Conservation (phyloP, 2,888 invertebrate genomes). For the Argyresthia goedartella region DNA sequence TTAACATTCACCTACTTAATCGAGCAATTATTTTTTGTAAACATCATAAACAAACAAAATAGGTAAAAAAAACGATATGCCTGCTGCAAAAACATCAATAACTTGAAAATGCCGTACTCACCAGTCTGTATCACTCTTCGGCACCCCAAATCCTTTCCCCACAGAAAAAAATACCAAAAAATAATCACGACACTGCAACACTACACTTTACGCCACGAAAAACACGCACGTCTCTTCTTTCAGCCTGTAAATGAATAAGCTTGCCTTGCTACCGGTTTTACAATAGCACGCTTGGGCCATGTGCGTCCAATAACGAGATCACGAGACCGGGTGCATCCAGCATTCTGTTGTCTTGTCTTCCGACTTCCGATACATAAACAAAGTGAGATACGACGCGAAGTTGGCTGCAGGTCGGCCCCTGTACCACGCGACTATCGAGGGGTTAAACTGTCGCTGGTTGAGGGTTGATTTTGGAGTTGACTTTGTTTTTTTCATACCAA, state of each 20-base stretch:
- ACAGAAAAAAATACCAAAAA: background rate
- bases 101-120: no score
- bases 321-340: slow-evolving; percentile 49
- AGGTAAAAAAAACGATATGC: no score
- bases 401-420: slow-evolving; percentile 38
- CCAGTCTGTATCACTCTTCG: no score
- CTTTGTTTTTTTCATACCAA: background rate
- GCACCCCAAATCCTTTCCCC: background rate
- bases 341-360: slow-evolving; percentile 54
- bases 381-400: slow-evolving; percentile 54
- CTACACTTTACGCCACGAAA: slow-evolving; percentile 29
- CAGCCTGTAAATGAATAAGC: no score
- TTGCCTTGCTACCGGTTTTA: no score
- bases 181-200: slow-evolving; percentile 28
- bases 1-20: no score
- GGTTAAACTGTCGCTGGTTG: background rate
- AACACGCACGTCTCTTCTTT: no score
- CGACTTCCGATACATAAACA: slow-evolving; percentile 63
- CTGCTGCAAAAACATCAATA: no score
- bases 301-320: slow-evolving; percentile 2
- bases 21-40: no score
- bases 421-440: background rate
- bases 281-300: no score
- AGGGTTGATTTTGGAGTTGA: background rate
- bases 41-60: no score